Evolutionary conservation across 2,797 vertebrate species (phyloP), one percentile per base, ranked within the genome.

Genomic region (Echeneis naucrates): DNA sequence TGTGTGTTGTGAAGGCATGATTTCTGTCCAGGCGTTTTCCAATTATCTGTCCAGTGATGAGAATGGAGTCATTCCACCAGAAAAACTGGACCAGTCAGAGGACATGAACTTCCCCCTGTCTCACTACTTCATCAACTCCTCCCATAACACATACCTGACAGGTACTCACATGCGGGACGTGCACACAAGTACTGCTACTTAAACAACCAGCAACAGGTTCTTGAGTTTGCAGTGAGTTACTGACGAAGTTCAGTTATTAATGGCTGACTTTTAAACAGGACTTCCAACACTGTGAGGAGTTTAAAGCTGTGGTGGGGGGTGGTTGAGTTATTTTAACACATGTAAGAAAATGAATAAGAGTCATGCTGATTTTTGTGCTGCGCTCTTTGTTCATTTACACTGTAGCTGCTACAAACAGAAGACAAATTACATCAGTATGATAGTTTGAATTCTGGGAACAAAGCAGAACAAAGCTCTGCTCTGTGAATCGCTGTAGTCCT

Each of bases 141-240:
- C 98, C 2, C 98, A 99, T 74, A 99, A 99, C 78, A 99, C 98
- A 69, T 99, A 99, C 95, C 97, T 99, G 94, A 98, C 97, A 95
- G 98, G 97, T 99, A 91, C 23, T 0, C 16, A 24, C 51, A 48
- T 24, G 24, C 58, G 62, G 3, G 21, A 33, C 35, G 55, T 9
- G 45, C 21, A 42, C 44, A 59, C 52, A 8, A 5, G 8, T 5
- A 33, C 8, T 17, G 2, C 9, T 26, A 52, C 6, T 26, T 27
- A 26, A 16, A 16, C 26, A 8, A n/a, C 27, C 16, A 11, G 16
- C 7, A 19, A 3, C 7, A 26, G 27, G 32, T 50, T 6, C 30
- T 10, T 27, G 7, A 7, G 2, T 38, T 17, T 47, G 51, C 45
- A 38, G 37, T 8, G 32, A 24, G 16, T n/a, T 2, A 42, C 8